Evolutionary conservation across 2,888 invertebrate species (phyloP), one percentile per base, ranked within the genome.

Genomic region (Vannuccia rotundouncinata): DNA sequence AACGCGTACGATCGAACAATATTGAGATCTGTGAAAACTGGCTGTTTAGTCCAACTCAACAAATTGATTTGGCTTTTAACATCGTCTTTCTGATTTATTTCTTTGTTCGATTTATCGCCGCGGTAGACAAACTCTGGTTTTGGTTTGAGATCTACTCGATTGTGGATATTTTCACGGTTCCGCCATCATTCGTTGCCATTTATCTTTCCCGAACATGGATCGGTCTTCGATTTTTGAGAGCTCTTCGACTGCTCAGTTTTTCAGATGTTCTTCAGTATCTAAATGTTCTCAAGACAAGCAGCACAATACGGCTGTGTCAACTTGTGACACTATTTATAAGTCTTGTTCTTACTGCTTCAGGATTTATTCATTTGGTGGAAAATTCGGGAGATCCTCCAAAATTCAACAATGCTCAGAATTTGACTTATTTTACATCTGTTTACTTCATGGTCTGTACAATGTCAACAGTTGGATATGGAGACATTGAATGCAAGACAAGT

Each of bases 51-150:
- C 94, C 95, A 90, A 98, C 98, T 90, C 99, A 99, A 92, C 99
- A 99, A 92, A 96, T 99, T 91, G 99, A 99, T 92, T 94, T 99
- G 92, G 98, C 98, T 92, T 99, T 99, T 93, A 99, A 99, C 93
- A 97, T 99, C 92, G 99, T 99, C 94, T 99, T 99, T 94, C 96
- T 99, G 94, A 96, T 99, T 92, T 99, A 99, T 93, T 99, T 99
- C 94, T 98, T 99, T 93, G 98, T 99, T 93, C 92, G 99, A 98
- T 99, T 99, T 94, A 98, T 99, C 92, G 99, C 99, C 91, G 99
- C 99, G 91, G 97, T 97, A 92, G 99, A 99, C 93, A 99, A 99
- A 92, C 93, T 99, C 91, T 98, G 98, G 97, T 99, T 99, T 92
- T 95, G 99, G 95, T 92, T 99, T 92, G 99, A 99, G 91, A 94